A percentile compares a stretch with the other conserved stretches of the same genome.
These are phyloP conservation scores for Liodrosophila aerea DNA, from an alignment of 2,888 invertebrate species.

Conservation along the genomic window DNA sequence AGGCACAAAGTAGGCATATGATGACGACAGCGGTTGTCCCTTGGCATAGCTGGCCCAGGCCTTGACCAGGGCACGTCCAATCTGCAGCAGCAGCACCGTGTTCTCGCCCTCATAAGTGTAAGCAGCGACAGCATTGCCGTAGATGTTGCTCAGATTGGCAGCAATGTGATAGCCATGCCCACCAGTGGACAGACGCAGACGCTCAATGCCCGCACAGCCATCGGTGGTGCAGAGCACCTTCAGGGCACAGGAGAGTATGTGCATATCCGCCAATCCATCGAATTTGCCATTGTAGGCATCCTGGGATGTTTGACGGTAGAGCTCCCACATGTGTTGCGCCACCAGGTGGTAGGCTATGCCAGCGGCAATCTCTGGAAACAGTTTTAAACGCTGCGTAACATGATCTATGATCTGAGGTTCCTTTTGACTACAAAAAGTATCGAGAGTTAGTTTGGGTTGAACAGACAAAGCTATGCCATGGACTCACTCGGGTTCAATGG, in stretches of 20 bases:
- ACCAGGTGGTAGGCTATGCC: constrained; percentile 90
- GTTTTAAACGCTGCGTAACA: constrained; percentile 95
- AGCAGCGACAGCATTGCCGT: constrained; percentile 91
- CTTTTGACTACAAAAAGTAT: too few relatives aligned
- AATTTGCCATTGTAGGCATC: constrained; percentile 91
- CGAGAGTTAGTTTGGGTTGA: too few relatives aligned
- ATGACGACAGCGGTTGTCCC: constrained; percentile 85
- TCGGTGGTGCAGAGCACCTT: constrained; percentile 92
- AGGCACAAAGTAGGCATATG: constrained; percentile 86
- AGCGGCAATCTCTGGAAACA: constrained; percentile 91
- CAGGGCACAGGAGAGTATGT: constrained; percentile 93
- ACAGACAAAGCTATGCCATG: too few relatives aligned
- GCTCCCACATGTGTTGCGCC: constrained; percentile 90
- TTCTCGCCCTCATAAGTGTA: constrained; percentile 98
- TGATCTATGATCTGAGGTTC: constrained; percentile 96
- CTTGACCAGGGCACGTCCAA: constrained; percentile 92
- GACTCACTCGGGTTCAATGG: constrained; percentile 88
- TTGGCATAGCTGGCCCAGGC: constrained; percentile 87
- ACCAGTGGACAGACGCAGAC: constrained; percentile 93
- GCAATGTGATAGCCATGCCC: constrained; percentile 96
- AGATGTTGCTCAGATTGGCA: constrained; percentile 92
- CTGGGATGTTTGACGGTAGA: constrained; percentile 90
- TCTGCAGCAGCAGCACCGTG: constrained; percentile 94
- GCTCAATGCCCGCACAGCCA: constrained; percentile 89
- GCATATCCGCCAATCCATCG: constrained; percentile 90